Evolutionary conservation across 1,140 invertebrate genomes (phyloP).

Genomic region (Phortica variegata): DNA sequence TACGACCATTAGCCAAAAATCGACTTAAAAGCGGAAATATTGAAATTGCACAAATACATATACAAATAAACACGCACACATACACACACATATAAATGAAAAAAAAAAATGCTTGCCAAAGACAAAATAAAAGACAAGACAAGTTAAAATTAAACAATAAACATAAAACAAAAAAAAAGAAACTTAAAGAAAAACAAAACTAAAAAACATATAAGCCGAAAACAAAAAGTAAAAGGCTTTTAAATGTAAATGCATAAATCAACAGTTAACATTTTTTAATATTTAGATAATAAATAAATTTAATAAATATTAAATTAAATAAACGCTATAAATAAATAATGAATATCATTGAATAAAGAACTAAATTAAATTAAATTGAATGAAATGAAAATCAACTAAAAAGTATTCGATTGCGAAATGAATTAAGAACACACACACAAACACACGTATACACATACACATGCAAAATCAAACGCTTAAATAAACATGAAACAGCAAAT

Average conservation of each 20-base stretch:
- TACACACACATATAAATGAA: too few species aligned
- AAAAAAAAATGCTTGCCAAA: too few species aligned
- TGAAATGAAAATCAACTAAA: conserved; percentile 25
- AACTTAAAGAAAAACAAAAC: conserved; percentile 20
- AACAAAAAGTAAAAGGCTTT: conserved; percentile 29
- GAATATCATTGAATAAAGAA: conserved; percentile 59
- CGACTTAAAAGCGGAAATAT: too few species aligned
- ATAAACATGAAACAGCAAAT: conserved; percentile 3
- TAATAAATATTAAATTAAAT: conserved; percentile 48
- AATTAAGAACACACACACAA: conserved; percentile 19
- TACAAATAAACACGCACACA: too few species aligned
- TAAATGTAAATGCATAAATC: conserved; percentile 58
- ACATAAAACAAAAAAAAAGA: not conserved
- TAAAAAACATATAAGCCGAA: too few species aligned
- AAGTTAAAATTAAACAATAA: conserved; percentile 10
- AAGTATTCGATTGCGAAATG: conserved; percentile 32
- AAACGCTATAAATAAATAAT: conserved; percentile 58
- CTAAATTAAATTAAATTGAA: conserved; percentile 38
- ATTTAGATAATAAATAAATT: conserved; percentile 59
- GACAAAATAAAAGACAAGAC: conserved; percentile 1
- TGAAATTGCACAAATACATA: too few species aligned
- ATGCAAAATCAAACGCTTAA: conserved; percentile 16
- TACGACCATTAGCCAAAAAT: too few species aligned
- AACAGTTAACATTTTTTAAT: conserved; percentile 63
- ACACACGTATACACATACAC: conserved; percentile 19